Conservation (phyloP, 2,113 vertebrate genomes). For the Toxostoma redivivum region DNA sequence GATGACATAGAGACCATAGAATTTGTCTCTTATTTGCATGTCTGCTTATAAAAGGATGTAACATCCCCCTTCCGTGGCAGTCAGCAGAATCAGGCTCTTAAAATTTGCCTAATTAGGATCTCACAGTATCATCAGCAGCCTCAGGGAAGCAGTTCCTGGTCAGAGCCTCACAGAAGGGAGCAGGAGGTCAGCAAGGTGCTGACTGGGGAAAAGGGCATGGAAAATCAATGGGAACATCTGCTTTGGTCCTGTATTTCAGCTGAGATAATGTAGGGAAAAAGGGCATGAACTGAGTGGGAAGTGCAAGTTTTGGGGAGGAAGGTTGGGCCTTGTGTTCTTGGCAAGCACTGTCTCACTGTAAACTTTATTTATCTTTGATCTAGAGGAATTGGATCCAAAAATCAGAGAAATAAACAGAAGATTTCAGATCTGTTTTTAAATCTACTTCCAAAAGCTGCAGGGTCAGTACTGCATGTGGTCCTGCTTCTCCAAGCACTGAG, state of each 20-base stretch:
- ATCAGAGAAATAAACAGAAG: not conserved
- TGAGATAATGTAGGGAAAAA: not conserved
- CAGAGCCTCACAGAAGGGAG: not conserved
- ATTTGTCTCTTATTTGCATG: not conserved
- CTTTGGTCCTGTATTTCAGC: not conserved
- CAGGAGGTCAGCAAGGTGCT: not conserved
- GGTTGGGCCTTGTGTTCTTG: not conserved
- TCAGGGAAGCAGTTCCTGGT: not conserved
- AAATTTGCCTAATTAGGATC: not conserved
- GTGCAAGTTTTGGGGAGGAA: not conserved
- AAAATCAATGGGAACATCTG: not conserved
- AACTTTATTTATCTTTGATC: slow-evolving; percentile 12
- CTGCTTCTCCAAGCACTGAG: not conserved
- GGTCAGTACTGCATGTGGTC: not conserved
- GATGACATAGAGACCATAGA: not conserved
- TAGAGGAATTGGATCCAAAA: not conserved
- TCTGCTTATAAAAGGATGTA: not conserved
- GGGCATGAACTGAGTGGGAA: not conserved
- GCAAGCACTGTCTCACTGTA: not conserved
- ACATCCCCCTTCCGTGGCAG: not conserved
- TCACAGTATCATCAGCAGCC: not conserved
- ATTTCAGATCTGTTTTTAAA: not conserved
- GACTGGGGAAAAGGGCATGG: not conserved
- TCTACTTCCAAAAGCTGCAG: not conserved
- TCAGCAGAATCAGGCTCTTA: not conserved